Conservation (phyloP, 1,140 invertebrate genomes). For the Musca domestica region DNA sequence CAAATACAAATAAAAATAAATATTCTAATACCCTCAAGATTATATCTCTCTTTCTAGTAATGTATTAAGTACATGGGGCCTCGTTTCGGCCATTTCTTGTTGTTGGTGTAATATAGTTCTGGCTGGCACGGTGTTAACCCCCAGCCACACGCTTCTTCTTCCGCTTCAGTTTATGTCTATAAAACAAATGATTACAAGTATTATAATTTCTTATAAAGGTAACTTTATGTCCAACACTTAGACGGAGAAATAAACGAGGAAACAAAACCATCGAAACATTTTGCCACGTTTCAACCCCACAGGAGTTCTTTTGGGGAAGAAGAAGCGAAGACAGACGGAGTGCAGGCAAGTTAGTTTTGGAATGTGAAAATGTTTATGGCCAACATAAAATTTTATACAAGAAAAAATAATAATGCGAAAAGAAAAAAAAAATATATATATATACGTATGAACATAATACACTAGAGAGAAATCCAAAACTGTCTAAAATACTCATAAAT, state of each 20-base stretch:
- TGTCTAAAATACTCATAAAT: constrained; percentile 6
- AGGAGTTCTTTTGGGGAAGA: too few relatives aligned
- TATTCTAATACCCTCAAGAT: constrained; percentile 17
- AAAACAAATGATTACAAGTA: constrained; percentile 17
- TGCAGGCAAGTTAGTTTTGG: too few relatives aligned
- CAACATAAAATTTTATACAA: constrained; percentile 12
- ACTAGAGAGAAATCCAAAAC: not conserved
- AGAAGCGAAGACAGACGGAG: not conserved
- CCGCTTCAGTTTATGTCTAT: not conserved
- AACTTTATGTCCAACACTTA: constrained; percentile 9
- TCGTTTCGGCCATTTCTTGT: not conserved
- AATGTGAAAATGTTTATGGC: not conserved
- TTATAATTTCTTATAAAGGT: constrained; percentile 22
- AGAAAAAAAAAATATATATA: too few relatives aligned
- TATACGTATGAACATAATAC: constrained; percentile 9
- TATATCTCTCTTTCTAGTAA: not conserved
- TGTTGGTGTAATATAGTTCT: not conserved
- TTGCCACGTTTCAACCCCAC: not conserved
- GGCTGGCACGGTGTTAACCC: not conserved
- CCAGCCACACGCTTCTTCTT: not conserved
- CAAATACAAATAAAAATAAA: constrained; percentile 18
- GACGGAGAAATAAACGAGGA: not conserved
- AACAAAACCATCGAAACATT: not conserved
- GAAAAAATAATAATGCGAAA: not conserved
- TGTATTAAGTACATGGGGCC: constrained; percentile 7